These are phyloP conservation scores for Eugnorisma glareosa DNA, from an alignment of 2,888 invertebrate genomes.

Conservation along the genomic window DNA sequence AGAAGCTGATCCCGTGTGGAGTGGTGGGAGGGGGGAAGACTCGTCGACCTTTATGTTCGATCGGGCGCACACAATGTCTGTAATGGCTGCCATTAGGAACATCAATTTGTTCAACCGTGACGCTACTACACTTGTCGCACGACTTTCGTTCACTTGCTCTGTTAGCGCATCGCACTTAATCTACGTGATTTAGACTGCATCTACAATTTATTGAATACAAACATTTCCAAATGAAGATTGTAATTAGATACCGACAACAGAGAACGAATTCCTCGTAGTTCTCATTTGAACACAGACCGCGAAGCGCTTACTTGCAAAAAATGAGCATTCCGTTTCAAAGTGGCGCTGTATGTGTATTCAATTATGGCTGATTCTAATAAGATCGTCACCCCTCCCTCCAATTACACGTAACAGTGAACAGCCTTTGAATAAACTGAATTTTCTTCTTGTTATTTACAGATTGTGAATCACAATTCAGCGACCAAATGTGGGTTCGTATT, in stretches of 20 bases:
- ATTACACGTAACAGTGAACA: constrained; percentile 71
- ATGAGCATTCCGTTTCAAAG: constrained; percentile 54
- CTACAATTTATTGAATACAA: constrained; percentile 9
- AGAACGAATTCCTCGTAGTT: constrained; percentile 43
- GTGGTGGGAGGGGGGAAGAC: constrained; percentile 66
- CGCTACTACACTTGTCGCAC: constrained; percentile 83
- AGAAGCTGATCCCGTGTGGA: constrained; percentile 75
- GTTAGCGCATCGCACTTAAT: constrained; percentile 73
- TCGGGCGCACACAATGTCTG: constrained; percentile 85
- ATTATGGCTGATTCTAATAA: constrained; percentile 67
- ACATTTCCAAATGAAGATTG: constrained; percentile 1
- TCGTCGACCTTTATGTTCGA: constrained; percentile 83
- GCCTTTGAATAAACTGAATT: constrained; percentile 73
- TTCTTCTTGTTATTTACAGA: constrained; percentile 82
- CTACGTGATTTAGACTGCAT: constrained; percentile 17
- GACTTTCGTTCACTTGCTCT: constrained; percentile 79
- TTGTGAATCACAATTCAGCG: constrained; percentile 85
- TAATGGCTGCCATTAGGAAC: constrained; percentile 86
- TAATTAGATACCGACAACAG: constrained; percentile 21
- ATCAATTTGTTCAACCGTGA: constrained; percentile 85
- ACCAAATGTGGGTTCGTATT: constrained; percentile 87
- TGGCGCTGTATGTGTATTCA: constrained; percentile 55
- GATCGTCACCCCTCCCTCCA: constrained; percentile 53
- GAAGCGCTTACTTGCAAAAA: constrained; percentile 58
- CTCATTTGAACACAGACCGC: constrained; percentile 43